Evolutionary conservation across 2,113 vertebrate genomes (phyloP), one percentile per base, ranked within the genome.

Genomic region (Furnarius figulus): DNA sequence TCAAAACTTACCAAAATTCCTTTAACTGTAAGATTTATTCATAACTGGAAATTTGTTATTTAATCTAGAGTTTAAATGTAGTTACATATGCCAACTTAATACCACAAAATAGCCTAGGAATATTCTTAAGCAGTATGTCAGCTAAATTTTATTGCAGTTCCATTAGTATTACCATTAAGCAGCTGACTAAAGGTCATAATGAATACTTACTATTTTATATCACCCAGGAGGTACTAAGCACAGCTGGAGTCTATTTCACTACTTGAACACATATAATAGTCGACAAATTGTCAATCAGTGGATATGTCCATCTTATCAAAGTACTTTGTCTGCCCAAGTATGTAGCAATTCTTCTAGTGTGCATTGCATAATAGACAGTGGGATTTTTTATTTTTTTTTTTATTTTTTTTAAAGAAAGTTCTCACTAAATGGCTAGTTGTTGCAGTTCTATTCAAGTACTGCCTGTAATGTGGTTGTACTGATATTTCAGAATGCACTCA

Each of bases 141-240:
- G 89, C 61, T 92, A 93, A 88, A 94, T 96, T 97, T 95, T 96
- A 96, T 90, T 92, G 84, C 65, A 33, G 68, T 73, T 90, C 95
- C 89, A 95, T 97, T 96, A 96, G 92, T 95, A 88, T 94, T 95
- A 93, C 76, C 68, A 72, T 93, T 96, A 96, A 93, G 96, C 87
- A 89, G 75, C 90, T 92, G 95, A 95, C 91, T 95, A 97, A 97
- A 96, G 96, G 96, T 97, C 96, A 95, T 96, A 95, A 97, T 96
- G 97, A 95, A 95, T 95, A 95, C 90, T 95, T 97, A 89, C 88
- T 95, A 74, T 94, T 96, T 93, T 94, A 94, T 94, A 86, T 96
- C 94, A 95, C 94, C 94, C 91, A 94, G 92, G 94, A 97, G 94
- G 95, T 89, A 46, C 81, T 91, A 81, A 95, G 87, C 90, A 85